Base-by-base conservation (phyloP, 2,797 vertebrate genomes). In the Bovichtus diacanthus region DNA sequence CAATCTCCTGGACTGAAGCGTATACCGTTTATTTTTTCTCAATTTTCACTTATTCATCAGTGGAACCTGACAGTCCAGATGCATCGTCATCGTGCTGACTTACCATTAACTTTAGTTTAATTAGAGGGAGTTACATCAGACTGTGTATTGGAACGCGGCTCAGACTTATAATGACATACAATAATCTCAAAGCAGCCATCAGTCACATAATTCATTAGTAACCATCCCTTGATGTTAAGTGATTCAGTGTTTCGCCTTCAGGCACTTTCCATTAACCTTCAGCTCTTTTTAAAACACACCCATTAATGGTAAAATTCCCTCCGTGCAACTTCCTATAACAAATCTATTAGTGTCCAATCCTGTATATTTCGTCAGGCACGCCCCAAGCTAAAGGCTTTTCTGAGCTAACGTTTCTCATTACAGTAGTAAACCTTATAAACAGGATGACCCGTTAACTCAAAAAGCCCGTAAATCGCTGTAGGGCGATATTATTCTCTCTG, bases 191-290 rank as follows among this genome's bases (percentile, higher is more conserved):
- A 86, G 84, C 81, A 61, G 75, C 67, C 58, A 83, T 90, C 83
- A 84, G 77, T 80, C 71, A 44, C 29, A 69, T 51, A 71, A 81
- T 90, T 88, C 82, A 90, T 93, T 85, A 87, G 78, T 10, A 76
- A 19, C 49, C 81, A 49, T 85, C 83, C 81, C 84, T 70, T 36
- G 69, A 61, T 79, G 79, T 58, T 53, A 61, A 81, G 71, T n/a
- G 51, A 84, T 74, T 53, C 43, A 3, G 50, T 72, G 64, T 80
- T 87, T 82, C 86, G 85, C 87, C 89, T 86, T 55, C 36, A 68
- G 89, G 92, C 88, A 1, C 54, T 90, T 90, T 82, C 85, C 87
- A 91, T 92, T 92, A 93, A 92, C 92, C 93, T 93, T 89, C 79
- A 88, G 82, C 84, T 82, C 79, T 80, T 88, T 90, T 85, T 63